Conservation (phyloP, 2,113 vertebrate genomes). For the Bubalus kerabau region DNA sequence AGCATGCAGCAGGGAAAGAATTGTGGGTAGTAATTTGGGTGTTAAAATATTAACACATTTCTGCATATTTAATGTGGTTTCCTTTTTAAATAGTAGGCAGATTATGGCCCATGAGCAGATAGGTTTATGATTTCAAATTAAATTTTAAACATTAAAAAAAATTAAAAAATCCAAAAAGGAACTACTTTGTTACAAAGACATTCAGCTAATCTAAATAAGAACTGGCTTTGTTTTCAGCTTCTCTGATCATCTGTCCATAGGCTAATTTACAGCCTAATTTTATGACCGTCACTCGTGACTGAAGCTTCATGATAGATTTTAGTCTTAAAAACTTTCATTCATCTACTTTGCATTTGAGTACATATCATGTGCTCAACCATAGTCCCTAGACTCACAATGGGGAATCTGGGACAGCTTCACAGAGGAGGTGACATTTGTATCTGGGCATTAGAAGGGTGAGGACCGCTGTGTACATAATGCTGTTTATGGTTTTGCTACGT, state of each 20-base stretch:
- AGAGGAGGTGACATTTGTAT: background rate
- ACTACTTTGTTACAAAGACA: conserved; percentile 45
- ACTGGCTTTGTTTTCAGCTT: conserved; percentile 45
- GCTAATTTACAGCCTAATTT: conserved; percentile 42
- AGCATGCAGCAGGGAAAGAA: background rate
- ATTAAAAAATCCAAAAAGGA: conserved; percentile 29
- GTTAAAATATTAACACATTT: conserved; percentile 60
- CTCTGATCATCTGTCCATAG: background rate
- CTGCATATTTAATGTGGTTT: conserved; percentile 50
- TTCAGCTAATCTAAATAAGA: background rate
- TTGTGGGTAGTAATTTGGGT: conserved; percentile 49
- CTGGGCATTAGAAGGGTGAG: background rate
- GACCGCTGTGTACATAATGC: background rate
- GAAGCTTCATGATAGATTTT: conserved; percentile 12
- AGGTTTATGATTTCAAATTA: conserved; percentile 71
- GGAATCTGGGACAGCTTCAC: background rate
- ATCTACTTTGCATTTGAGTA: background rate
- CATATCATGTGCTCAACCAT: background rate
- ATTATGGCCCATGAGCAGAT: conserved; percentile 59
- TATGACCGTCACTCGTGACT: background rate
- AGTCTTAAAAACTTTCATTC: conserved; percentile 8
- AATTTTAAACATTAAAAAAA: conserved; percentile 57
- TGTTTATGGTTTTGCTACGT: background rate
- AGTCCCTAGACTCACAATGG: background rate
- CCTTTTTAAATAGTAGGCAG: conserved; percentile 57